Percentiles rank a stretch among this genome's conserved stretches.
Conservation (phyloP, 2,113 vertebrate genomes). For the Machaerirhynchus nigripectus region DNA sequence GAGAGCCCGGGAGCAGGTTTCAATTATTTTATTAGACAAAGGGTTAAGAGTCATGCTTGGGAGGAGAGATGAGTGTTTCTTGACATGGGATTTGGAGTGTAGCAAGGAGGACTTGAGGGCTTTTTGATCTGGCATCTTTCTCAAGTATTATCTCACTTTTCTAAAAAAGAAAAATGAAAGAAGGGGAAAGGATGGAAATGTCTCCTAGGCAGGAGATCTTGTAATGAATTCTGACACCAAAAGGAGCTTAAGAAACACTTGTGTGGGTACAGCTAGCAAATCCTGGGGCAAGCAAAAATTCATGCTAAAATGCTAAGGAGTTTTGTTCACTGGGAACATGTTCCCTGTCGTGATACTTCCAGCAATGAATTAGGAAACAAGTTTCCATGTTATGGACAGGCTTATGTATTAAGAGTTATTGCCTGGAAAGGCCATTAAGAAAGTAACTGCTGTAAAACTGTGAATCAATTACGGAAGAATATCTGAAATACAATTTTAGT, state of each 20-base stretch:
- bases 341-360: background rate
- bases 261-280: background rate
- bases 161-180: background rate
- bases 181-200: background rate
- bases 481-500: constrained; percentile 64
- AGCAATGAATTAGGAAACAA: background rate
- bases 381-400: constrained; percentile 2
- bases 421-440: constrained; percentile 50
- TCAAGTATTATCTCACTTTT: constrained; percentile 25
- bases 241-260: background rate
- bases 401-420: constrained; percentile 30
- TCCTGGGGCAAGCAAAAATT: background rate
- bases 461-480: constrained; percentile 48
- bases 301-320: background rate
- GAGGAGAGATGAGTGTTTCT: constrained; percentile 43
- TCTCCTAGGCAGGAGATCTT: background rate
- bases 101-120: constrained; percentile 21
- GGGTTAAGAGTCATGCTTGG: constrained; percentile 33
- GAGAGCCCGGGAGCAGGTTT: constrained; percentile 38
- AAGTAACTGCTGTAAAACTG: constrained; percentile 51
- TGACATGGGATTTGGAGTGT: constrained; percentile 29
- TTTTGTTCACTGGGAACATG: background rate
- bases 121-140: constrained; percentile 48
- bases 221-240: constrained; percentile 10
- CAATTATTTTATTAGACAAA: constrained; percentile 59